A percentile compares a stretch with the other conserved stretches of the same genome.
Evolutionary conservation across 2,888 invertebrate species (phyloP).

Genomic region (Drosophila limbata): DNA sequence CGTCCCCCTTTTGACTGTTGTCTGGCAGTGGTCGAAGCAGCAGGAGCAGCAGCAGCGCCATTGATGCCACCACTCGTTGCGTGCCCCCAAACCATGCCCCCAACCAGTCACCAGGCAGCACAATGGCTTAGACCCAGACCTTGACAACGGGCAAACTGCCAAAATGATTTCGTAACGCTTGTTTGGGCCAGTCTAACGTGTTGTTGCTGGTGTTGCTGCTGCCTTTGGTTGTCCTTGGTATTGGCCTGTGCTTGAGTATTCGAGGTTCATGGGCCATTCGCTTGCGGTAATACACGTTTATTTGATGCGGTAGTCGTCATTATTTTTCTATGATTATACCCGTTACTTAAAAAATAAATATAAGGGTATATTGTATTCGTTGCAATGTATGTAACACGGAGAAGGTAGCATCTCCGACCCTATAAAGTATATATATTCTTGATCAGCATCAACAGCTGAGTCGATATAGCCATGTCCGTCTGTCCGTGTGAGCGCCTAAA

Average conservation of each 20-base stretch:
- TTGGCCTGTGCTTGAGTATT: background rate
- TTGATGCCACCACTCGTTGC: constrained; percentile 16
- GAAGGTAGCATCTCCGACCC: too few species aligned
- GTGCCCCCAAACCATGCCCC: constrained; percentile 10
- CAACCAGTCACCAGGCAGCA: constrained; percentile 17
- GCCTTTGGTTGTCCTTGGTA: constrained; percentile 6
- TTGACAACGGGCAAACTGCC: constrained; percentile 65
- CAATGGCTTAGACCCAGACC: constrained; percentile 43
- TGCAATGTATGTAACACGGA: too few species aligned
- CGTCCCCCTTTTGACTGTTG: constrained; percentile 2
- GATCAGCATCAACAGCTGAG: too few species aligned
- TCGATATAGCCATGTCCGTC: too few species aligned
- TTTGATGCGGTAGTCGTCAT: constrained; percentile 25
- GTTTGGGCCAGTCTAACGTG: constrained; percentile 39
- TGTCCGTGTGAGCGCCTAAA: too few species aligned
- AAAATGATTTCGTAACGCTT: constrained; percentile 69
- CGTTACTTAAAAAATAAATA: too few species aligned
- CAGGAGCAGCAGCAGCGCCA: constrained; percentile 12
- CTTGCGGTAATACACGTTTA: constrained; percentile 14
- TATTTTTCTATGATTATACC: too few species aligned
- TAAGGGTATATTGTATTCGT: too few species aligned
- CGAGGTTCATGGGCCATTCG: constrained; percentile 5
- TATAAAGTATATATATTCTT: too few species aligned
- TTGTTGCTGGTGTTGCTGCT: constrained; percentile 13
- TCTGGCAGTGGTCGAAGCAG: constrained; percentile 18